Evolutionary conservation across 2,797 vertebrate species (phyloP).

Genomic region (Pagetopsis macropterus): DNA sequence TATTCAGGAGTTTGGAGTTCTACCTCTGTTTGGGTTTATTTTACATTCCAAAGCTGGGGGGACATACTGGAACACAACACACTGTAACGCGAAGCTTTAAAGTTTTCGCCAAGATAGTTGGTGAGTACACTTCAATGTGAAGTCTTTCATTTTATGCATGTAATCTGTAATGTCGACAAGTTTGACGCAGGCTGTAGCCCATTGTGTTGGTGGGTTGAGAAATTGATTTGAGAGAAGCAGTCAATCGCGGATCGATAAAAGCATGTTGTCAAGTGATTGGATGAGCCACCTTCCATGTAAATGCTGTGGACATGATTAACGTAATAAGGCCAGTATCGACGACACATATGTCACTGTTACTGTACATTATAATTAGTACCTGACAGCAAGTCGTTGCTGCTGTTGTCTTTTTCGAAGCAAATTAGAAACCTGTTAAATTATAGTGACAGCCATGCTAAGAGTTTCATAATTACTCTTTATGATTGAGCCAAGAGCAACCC

Average conservation of each 20-base stretch:
- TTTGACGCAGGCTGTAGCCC: slow-evolving; percentile 8
- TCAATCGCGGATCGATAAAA: slow-evolving; percentile 57
- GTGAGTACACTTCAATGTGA: slow-evolving; percentile 67
- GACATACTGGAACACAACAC: slow-evolving; percentile 61
- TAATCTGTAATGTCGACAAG: neutral
- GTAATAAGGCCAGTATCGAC: slow-evolving; percentile 45
- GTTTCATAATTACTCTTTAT: neutral
- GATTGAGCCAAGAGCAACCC: rapidly evolving
- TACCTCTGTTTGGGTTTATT: slow-evolving; percentile 17
- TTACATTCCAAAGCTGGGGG: slow-evolving; percentile 83
- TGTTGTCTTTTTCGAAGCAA: slow-evolving; percentile 5
- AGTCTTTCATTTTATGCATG: neutral
- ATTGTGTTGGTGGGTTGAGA: slow-evolving; percentile 12
- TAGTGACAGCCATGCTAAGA: neutral
- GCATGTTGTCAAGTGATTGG: slow-evolving; percentile 44
- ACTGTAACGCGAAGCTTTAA: slow-evolving; percentile 75
- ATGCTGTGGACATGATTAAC: slow-evolving; percentile 43
- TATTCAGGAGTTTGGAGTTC: slow-evolving; percentile 48
- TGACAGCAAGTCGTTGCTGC: slow-evolving; percentile 33
- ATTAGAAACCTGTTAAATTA: neutral
- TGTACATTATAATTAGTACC: slow-evolving; percentile 40
- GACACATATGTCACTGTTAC: slow-evolving; percentile 25
- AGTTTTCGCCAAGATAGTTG: slow-evolving; percentile 84
- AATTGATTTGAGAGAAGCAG: slow-evolving; percentile 43
- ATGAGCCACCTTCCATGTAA: slow-evolving; percentile 42